Percentiles rank a stretch among this genome's conserved stretches.
phyloP scores from a whole-genome alignment of 2,888 invertebrate genomes.

The Platycnemis pennipes region DNA sequence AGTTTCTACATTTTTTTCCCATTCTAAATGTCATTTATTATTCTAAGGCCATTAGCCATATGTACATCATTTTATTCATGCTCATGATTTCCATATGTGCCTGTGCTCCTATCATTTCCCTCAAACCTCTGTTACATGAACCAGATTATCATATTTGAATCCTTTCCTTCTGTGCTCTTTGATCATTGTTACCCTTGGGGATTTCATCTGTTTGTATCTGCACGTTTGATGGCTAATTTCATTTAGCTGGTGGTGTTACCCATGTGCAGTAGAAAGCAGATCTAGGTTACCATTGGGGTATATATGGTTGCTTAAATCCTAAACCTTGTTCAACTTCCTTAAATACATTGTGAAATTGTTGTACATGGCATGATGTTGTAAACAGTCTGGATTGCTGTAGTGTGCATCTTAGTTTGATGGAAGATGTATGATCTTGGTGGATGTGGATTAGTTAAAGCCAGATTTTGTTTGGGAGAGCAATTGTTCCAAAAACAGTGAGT shows the following conservation, averaged over 20 bases:
- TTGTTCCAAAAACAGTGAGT: neutral
- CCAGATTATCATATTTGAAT: neutral
- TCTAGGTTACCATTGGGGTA: neutral
- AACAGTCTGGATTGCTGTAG: constrained; percentile 60
- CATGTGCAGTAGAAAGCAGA: neutral
- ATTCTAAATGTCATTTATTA: neutral
- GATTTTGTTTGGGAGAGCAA: neutral
- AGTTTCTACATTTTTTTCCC: neutral
- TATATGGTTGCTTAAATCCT: neutral
- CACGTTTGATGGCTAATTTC: neutral
- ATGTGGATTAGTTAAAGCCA: neutral
- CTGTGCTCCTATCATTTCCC: constrained; percentile 15
- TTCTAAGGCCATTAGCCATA: neutral
- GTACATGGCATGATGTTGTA: constrained; percentile 49
- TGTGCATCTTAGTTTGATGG: constrained; percentile 55
- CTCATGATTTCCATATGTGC: constrained; percentile 38
- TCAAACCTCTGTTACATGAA: neutral
- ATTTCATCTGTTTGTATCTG: neutral
- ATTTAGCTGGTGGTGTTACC: neutral
- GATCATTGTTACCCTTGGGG: neutral
- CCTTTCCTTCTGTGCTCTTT: neutral
- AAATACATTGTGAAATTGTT: neutral
- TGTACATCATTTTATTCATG: neutral
- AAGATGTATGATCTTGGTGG: constrained; percentile 1
- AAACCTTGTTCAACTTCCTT: neutral